A percentile compares a stretch with the other conserved stretches of the same genome.
These are phyloP conservation scores for Tokudaia tokunoshimensis DNA, from an alignment of 2,797 vertebrate genomes.

Conservation along the genomic window DNA sequence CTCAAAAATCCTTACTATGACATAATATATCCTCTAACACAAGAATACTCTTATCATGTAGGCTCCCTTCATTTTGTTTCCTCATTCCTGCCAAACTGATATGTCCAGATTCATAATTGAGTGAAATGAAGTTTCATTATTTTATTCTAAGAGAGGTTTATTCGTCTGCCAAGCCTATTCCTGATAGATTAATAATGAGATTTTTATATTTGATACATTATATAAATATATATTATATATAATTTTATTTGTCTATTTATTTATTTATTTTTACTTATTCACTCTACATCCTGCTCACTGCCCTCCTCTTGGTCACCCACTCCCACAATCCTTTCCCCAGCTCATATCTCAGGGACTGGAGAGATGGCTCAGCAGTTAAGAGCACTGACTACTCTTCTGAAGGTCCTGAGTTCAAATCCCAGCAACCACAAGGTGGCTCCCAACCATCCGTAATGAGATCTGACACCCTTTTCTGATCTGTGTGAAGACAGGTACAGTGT, in stretches of 20 bases:
- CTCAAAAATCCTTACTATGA: background rate
- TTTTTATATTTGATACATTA: too few relatives aligned
- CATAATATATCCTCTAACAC: background rate
- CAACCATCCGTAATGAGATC: too few relatives aligned
- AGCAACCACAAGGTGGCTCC: too few relatives aligned
- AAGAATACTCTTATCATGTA: background rate
- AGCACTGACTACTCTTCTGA: too few relatives aligned
- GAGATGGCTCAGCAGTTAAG: too few relatives aligned
- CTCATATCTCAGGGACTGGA: too few relatives aligned
- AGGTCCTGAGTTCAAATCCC: too few relatives aligned
- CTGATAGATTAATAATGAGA: background rate
- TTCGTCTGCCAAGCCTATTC: background rate
- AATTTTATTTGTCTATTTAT: background rate
- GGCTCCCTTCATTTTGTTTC: background rate
- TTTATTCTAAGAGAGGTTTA: background rate
- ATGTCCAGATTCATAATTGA: background rate
- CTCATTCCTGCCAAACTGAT: background rate
- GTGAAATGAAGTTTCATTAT: background rate
- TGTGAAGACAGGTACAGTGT: too few relatives aligned
- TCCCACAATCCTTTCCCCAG: background rate
- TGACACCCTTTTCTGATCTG: too few relatives aligned
- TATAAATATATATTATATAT: too few relatives aligned
- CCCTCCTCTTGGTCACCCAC: background rate
- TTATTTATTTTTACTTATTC: background rate
- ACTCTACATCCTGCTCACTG: background rate